Base-by-base conservation (phyloP, 2,113 vertebrate genomes). In the Pao palembangensis region DNA sequence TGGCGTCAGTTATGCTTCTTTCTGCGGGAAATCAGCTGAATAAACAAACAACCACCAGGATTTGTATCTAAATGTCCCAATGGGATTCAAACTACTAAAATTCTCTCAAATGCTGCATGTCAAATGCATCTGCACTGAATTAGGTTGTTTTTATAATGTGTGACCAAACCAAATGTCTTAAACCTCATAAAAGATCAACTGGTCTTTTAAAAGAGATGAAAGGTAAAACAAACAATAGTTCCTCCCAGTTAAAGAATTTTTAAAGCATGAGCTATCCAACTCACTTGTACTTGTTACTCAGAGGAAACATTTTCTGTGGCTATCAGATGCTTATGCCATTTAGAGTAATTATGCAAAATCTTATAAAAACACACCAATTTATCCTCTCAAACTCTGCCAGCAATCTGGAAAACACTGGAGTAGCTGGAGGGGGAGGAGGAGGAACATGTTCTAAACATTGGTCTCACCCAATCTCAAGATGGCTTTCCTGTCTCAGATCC, bases 401-500 rank as follows among this genome's bases (percentile, higher is more conserved):
- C 44, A 34, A 54, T 25, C 43, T 61, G 1, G 4, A 78, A 76
- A 64, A 55, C 54, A 67, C 55, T 50, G 31, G 51, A 66, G 55
- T 44, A 59, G 41, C 11, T 60, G 21, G 16, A 56, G 31, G 11
- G 51, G 19, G 48, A 59, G 43, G 11, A 56, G 19, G 48, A 59
- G 43, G 62, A 64, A 18, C n/a, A 63, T 5, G 20, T 80, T 65
- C 49, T 58, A 81, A 85, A 84, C 81, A 81, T 49, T 20, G 25
- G 75, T 64, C 71, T 67, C 62, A 31, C 65, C 75, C 72, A 81
- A 53, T 79, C 82, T 79, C 73, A 31, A 46, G 79, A 73, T 66
- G 66, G 21, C 47, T 60, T 51, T 58, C 51, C 55, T 60, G 54
- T 43, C 46, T 77, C 68, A 17, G 16, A 67, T 67, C 69, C 75